Evolutionary conservation across 2,888 invertebrate genomes (phyloP).

Genomic region (Pollenia amentaria): DNA sequence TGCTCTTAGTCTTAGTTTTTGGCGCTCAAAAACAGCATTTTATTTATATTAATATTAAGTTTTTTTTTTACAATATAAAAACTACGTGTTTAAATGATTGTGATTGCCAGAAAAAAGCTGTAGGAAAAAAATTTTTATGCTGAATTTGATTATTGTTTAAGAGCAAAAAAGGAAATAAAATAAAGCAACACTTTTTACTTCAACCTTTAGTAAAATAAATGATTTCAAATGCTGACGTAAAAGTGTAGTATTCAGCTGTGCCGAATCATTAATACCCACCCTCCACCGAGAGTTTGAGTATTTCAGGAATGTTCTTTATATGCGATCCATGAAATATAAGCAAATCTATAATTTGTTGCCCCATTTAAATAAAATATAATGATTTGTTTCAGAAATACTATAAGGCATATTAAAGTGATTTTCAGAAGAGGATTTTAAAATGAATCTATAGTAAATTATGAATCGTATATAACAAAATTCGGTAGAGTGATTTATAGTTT

Average conservation of each 20-base stretch:
- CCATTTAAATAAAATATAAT: too few species aligned
- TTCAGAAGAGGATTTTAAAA: too few species aligned
- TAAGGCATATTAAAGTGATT: too few species aligned
- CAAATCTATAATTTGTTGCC: too few species aligned
- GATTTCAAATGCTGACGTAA: conserved; percentile 10
- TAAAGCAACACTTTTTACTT: conserved; percentile 10
- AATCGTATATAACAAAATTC: too few species aligned
- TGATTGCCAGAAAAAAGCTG: conserved; percentile 11
- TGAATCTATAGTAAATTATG: too few species aligned
- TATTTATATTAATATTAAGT: conserved; percentile 47
- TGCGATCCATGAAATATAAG: too few species aligned
- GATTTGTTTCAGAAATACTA: too few species aligned
- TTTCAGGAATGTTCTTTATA: too few species aligned
- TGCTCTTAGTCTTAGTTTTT: conserved; percentile 9
- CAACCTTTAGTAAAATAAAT: conserved; percentile 43
- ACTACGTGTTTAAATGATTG: neutral
- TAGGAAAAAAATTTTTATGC: conserved; percentile 33
- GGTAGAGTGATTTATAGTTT: too few species aligned
- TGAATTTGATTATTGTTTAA: conserved; percentile 41
- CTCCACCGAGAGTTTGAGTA: too few species aligned
- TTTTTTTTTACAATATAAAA: neutral
- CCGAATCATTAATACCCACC: too few species aligned
- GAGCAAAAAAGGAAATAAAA: conserved; percentile 1
- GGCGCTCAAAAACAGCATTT: conserved; percentile 54
- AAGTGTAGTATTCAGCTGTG: neutral